Base-by-base conservation (phyloP, 2,888 invertebrate species). In the Pristionchus mayeri region DNA sequence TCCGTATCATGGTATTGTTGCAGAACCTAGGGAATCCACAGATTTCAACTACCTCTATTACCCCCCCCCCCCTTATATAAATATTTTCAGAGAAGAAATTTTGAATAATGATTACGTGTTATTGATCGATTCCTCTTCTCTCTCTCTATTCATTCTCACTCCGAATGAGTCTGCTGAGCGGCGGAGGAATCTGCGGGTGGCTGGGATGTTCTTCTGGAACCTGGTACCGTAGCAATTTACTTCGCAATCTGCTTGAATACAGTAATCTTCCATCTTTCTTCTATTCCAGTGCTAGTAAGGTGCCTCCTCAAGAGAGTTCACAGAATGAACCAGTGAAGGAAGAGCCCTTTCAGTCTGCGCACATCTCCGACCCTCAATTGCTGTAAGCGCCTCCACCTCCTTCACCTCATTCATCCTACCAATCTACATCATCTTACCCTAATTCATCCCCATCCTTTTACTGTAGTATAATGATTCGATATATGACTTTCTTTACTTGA, bases 131-230 rank as follows among this genome's bases (percentile, higher is more conserved):
- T n/a, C n/a, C n/a, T n/a, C n/a, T n/a, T n/a, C n/a, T n/a, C n/a
- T n/a, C n/a, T n/a, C n/a, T n/a, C n/a, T n/a, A n/a, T 24, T 27
- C 34, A 63, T 63, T 63, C 34, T 30, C 34, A 30, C 63, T 34
- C 34, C 63, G 34, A 63, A 63, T 63, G 63, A 30, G 63, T 63
- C 63, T 63, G 11, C 34, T 63, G 34, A 34, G 63, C 34, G 63
- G 63, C 34, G 30, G 63, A 9, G 30, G 34, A 18, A 27, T 63
- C 63, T 63, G 27, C 34, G 63, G 34, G 6, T 63, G 63, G 63
- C 34, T 63, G 0, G 63, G 63, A 63, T 27, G 27, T 34, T 18
- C 30, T 13, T 63, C 34, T 18, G n/a, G 18, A 34, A 27, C 63
- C 63, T 30, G 63, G 63, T 63, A 63, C 18, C 63, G 34, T 54